These are phyloP conservation scores for Bicyclus anynana DNA, from an alignment of 1,140 invertebrate genomes.

Conservation along the genomic window DNA sequence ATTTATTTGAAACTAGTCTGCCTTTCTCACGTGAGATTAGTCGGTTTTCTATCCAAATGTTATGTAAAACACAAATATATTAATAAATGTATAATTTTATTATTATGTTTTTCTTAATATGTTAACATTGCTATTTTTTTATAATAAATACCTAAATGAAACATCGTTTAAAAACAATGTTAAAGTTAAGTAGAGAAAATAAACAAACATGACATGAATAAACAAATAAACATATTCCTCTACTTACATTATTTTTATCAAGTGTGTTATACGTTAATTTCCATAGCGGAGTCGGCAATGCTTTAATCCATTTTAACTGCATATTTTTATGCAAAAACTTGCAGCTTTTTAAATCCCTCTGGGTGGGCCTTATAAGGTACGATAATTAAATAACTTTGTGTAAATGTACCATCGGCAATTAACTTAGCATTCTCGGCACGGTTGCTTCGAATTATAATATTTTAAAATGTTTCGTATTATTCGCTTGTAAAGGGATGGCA, in stretches of 20 bases:
- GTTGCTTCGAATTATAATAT: constrained; percentile 13
- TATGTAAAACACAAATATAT: no score
- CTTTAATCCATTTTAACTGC: background rate
- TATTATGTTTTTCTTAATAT: no score
- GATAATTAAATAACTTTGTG: background rate
- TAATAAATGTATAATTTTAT: no score
- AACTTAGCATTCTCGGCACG: constrained; percentile 2
- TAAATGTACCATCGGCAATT: background rate
- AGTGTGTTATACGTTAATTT: background rate
- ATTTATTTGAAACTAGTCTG: no score
- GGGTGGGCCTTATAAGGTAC: background rate
- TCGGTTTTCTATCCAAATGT: no score
- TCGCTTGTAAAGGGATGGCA: background rate
- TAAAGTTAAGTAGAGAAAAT: no score
- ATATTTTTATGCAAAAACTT: background rate
- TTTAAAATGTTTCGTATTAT: constrained; percentile 1
- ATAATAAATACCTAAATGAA: no score
- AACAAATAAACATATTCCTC: no score
- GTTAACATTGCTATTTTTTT: no score
- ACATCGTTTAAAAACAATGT: no score
- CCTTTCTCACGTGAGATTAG: no score
- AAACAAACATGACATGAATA: no score
- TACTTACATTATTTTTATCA: background rate
- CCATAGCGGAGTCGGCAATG: background rate
- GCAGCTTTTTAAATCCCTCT: background rate